Conservation (phyloP, 2,888 invertebrate species). For the Apamea epomidion region DNA sequence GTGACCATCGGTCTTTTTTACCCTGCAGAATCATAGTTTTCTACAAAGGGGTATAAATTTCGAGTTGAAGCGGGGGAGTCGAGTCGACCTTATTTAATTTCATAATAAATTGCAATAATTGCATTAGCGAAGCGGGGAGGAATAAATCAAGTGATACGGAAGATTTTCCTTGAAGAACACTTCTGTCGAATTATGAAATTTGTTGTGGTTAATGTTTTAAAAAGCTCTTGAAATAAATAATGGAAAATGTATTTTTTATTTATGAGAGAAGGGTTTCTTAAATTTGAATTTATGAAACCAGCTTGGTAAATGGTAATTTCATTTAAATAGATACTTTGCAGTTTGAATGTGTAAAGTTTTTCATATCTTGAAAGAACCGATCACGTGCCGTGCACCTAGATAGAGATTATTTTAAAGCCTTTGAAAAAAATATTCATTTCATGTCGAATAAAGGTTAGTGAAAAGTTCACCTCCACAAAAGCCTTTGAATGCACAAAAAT, state of each 20-base stretch:
- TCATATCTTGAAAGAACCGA: neutral
- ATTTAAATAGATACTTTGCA: constrained; percentile 25
- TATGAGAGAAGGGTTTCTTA: constrained; percentile 6
- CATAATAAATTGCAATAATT: constrained; percentile 90
- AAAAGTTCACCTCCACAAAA: constrained; percentile 33
- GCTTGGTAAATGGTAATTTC: constrained; percentile 17
- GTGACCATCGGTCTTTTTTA: constrained; percentile 74
- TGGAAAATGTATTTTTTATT: constrained; percentile 33
- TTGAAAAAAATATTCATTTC: constrained; percentile 11
- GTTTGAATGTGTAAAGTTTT: constrained; percentile 23
- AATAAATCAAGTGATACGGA: constrained; percentile 83
- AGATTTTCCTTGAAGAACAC: constrained; percentile 73
- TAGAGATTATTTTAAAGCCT: neutral
- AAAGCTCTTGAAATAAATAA: constrained; percentile 62
- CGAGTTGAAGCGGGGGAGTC: constrained; percentile 75
- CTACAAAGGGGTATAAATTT: constrained; percentile 87
- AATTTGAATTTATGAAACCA: constrained; percentile 15
- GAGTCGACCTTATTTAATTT: constrained; percentile 89
- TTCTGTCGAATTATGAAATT: constrained; percentile 71
- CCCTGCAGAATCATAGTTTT: constrained; percentile 77
- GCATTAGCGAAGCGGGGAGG: constrained; percentile 82
- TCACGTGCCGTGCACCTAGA: constrained; percentile 2
- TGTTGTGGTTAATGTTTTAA: constrained; percentile 63
- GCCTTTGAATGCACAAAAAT: constrained; percentile 55
- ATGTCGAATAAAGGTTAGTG: constrained; percentile 37